Evolutionary conservation across 2,888 invertebrate genomes (phyloP).

Genomic region (Leptinotarsa tumamoca): DNA sequence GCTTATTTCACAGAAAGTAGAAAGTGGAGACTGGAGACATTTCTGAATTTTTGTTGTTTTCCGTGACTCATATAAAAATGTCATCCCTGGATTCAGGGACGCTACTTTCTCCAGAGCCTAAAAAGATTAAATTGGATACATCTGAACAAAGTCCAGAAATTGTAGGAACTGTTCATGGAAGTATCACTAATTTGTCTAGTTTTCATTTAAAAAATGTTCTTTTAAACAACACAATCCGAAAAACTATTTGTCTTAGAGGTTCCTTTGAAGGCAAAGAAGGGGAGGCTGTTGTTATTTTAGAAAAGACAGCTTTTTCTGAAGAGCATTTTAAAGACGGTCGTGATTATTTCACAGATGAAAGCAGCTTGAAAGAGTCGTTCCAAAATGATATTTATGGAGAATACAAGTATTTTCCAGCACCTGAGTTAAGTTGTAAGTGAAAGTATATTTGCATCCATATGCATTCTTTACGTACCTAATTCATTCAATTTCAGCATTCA

Average conservation of each 20-base stretch:
- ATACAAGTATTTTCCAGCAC: constrained; percentile 75
- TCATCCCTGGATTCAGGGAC: constrained; percentile 7
- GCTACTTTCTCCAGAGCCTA: constrained; percentile 32
- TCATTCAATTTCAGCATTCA: constrained; percentile 75
- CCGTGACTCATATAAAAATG: constrained; percentile 17
- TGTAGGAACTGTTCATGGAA: constrained; percentile 55
- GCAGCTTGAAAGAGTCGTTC: constrained; percentile 74
- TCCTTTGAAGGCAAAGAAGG: constrained; percentile 73
- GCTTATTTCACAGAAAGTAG: not conserved
- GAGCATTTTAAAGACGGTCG: constrained; percentile 70
- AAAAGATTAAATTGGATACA: constrained; percentile 49
- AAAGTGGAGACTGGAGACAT: not conserved
- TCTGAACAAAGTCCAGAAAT: constrained; percentile 29
- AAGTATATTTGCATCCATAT: not conserved
- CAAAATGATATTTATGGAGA: constrained; percentile 89
- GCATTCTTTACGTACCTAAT: not conserved
- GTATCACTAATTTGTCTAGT: constrained; percentile 70
- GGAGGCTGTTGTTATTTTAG: constrained; percentile 80
- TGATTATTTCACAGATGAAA: constrained; percentile 73
- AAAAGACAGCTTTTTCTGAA: constrained; percentile 84
- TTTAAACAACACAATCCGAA: constrained; percentile 78
- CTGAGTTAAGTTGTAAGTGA: constrained; percentile 71
- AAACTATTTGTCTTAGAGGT: constrained; percentile 79
- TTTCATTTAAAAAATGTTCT: constrained; percentile 78
- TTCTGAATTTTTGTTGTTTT: not conserved